Base-by-base conservation (phyloP, 2,113 vertebrate species). In the Cacatua alba region DNA sequence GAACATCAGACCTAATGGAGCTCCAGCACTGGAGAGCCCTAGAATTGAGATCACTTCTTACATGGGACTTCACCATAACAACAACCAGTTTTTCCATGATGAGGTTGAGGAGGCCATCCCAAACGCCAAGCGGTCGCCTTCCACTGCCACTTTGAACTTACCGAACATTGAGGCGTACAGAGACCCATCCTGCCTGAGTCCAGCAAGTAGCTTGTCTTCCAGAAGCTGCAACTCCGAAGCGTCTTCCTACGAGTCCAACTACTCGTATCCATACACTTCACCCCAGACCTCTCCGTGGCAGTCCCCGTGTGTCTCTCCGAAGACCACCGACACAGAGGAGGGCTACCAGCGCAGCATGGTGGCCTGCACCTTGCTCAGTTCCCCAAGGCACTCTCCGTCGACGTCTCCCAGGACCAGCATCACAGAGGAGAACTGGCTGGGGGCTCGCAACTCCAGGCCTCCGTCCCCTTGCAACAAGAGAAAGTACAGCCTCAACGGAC, bases 41-140 rank as follows among this genome's bases (percentile, higher is more conserved):
- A 98, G 99, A 52, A 99, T 99, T 33, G 99, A 99, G 98, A 99
- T 99, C 96, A 99, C 99, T 0, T 98, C 99, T 46, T 99, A 99
- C 94, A 95, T 98, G 93, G 98, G 98, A 23, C 97, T 98, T 67
- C 98, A 98, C 77, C 97, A 96, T 28, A 87, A 95, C 95, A 92
- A 94, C 93, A 97, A 97, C 96, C 99, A 98, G 88, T 99, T 99
- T 82, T 98, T 99, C 29, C 98, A 99, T 0, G 98, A 99, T 8
- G 98, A 98, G 65, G 98, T 98, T 21, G 99, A 99, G 74, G 99
- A 99, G 79, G 97, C 98, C 60, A 96, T 97, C 31, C 98, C 98
- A 48, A 96, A 97, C 1, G 44, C 98, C 90, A 99, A 98, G 94
- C 97, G 99, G 13, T 96, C 98, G 0, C 99, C 99, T 51, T 98